A percentile compares a stretch with the other conserved stretches of the same genome.
These are phyloP conservation scores for Dinothrombium tinctorium DNA, from an alignment of 1,140 invertebrate species.

Conservation along the genomic window DNA sequence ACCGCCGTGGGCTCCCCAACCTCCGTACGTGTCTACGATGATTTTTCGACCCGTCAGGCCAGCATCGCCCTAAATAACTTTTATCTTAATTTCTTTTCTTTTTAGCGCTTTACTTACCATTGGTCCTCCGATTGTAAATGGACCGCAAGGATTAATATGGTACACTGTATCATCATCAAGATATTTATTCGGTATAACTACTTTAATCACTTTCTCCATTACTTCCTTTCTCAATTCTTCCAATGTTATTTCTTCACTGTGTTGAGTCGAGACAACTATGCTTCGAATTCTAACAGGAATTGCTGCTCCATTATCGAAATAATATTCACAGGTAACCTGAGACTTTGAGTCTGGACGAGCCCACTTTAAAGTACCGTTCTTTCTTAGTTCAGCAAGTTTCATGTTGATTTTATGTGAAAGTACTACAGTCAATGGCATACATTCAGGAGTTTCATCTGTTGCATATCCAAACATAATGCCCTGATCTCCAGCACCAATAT, in stretches of 20 bases:
- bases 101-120: conserved; percentile 34
- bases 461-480: conserved; percentile 25
- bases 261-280: conserved; percentile 86
- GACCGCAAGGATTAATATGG: conserved; percentile 90
- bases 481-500: conserved; percentile 98
- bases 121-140: conserved; percentile 84
- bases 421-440: conserved; percentile 33
- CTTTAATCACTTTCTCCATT: conserved; percentile 70
- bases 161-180: conserved; percentile 70
- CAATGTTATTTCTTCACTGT: conserved; percentile 70
- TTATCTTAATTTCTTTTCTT: background rate
- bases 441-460: conserved; percentile 33
- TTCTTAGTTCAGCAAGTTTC: conserved; percentile 26
- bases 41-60: conserved; percentile 90
- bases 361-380: conserved; percentile 27
- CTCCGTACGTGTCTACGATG: conserved; percentile 95
- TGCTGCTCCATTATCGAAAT: conserved; percentile 41
- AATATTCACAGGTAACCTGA: conserved; percentile 25
- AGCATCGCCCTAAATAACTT: conserved; percentile 48
- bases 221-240: conserved; percentile 63
- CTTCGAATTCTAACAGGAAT: conserved; percentile 84
- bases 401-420: conserved; percentile 30
- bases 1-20: conserved; percentile 85
- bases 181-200: conserved; percentile 74
- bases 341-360: conserved; percentile 33